Conservation (phyloP, 2,797 vertebrate genomes). For the Cheracebus regulus region DNA sequence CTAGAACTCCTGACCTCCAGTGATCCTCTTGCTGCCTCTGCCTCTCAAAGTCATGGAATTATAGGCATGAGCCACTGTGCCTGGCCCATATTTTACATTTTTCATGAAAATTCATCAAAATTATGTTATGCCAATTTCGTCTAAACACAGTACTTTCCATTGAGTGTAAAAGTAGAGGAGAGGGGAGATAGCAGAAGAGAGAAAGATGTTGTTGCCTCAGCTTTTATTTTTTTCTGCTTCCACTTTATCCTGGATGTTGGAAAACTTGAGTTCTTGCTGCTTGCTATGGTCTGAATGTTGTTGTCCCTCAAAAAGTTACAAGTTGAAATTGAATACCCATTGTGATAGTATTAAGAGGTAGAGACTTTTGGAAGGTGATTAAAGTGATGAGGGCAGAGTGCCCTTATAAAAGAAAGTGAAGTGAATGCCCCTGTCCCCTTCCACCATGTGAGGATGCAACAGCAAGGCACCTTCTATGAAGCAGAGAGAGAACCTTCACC, state of each 20-base stretch:
- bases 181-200: background rate
- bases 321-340: background rate
- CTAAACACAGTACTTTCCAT: background rate
- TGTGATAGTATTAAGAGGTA: background rate
- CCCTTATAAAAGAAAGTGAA: background rate
- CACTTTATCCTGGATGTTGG: background rate
- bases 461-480: no score
- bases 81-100: background rate
- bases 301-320: background rate
- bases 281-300: background rate
- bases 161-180: background rate
- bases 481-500: background rate
- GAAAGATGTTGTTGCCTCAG: background rate
- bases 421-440: background rate
- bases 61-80: background rate
- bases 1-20: background rate
- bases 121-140: background rate
- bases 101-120: background rate
- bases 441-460: background rate
- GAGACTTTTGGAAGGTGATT: background rate
- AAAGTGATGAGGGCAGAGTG: background rate
- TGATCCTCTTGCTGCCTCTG: background rate
- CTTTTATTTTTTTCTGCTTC: background rate
- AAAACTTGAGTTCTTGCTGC: background rate
- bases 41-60: background rate